These are phyloP conservation scores for Coluber constrictor DNA, from an alignment of 2,797 vertebrate species.

Conservation along the genomic window DNA sequence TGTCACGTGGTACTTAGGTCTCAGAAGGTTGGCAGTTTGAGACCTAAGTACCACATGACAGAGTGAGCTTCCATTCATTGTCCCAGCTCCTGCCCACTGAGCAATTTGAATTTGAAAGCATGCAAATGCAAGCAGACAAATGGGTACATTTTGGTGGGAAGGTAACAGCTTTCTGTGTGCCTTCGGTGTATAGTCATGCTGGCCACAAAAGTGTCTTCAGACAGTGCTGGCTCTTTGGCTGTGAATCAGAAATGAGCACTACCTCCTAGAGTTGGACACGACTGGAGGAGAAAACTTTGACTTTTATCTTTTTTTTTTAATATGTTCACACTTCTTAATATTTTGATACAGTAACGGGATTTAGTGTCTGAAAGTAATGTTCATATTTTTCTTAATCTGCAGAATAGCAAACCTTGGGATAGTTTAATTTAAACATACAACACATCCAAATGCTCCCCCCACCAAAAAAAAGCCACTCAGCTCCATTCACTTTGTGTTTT, in stretches of 20 bases:
- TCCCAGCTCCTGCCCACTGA: neutral
- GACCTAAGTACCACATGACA: neutral
- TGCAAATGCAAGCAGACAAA: neutral
- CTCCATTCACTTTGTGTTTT: neutral
- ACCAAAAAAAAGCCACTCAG: neutral
- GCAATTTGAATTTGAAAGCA: neutral
- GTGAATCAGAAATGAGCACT: neutral
- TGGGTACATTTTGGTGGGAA: neutral
- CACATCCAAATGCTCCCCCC: neutral
- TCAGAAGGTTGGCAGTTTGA: neutral
- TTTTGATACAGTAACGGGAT: neutral
- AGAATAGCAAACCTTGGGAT: neutral
- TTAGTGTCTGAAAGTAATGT: neutral
- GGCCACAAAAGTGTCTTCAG: neutral
- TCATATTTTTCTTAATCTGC: neutral
- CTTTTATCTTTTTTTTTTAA: neutral
- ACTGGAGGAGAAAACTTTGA: neutral
- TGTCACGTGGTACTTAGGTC: neutral
- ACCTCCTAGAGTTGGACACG: neutral
- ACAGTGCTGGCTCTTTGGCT: neutral
- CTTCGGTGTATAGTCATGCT: neutral
- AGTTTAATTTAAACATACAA: neutral
- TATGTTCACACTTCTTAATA: neutral
- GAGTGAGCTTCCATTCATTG: neutral
- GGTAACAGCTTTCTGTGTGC: neutral